Base-by-base conservation (phyloP, 2,888 invertebrate genomes). In the Neoascia interrupta region DNA sequence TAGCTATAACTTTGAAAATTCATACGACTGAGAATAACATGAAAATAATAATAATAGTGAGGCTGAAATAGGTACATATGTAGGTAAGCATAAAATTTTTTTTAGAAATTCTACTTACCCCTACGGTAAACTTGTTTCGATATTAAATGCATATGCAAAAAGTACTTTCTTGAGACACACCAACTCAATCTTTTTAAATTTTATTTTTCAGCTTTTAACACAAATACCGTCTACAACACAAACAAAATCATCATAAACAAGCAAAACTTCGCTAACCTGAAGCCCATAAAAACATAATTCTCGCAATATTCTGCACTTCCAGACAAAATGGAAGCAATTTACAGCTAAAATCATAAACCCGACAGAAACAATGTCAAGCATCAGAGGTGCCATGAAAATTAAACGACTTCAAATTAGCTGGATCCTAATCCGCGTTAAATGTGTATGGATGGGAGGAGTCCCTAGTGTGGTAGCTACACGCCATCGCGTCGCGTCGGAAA, bases 381-480 rank as follows among this genome's bases (percentile, higher is more conserved):
- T 70, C 69, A 70, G 51, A 75, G 75, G 75, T 75, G 63, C 70
- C 56, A 75, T 75, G 63, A 75, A 75, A 75, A 75, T 70, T 75
- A 75, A 75, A 70, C 70, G 75, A 63, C 75, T 63, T 70, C 43
- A 75, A 75, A 75, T 75, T 75, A 75, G 75, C 70, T 26, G 34
- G 75, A 70, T 75, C 37, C 75, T 75, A 75, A 75, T 75, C 75
- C 75, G 63, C 56, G 75, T 70, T 75, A 75, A 75, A 75, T 70
- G 43, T 75, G 51, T 63, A 63, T 51, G 60, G 18, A n/a, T n/a
- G n/a, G 34, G 18, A 6, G 26, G 11, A 47, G 66, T 39, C 28
- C 19, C 28, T 19, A 8, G 5, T 47, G 23, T 28, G 28, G 10
- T 13, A 18, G n/a, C 21, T 5, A 19, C 16, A 11, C 16, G n/a